Percentiles rank a stretch among this genome's conserved stretches.
Conservation (phyloP, 2,113 vertebrate genomes). For the Apteryx owenii region DNA sequence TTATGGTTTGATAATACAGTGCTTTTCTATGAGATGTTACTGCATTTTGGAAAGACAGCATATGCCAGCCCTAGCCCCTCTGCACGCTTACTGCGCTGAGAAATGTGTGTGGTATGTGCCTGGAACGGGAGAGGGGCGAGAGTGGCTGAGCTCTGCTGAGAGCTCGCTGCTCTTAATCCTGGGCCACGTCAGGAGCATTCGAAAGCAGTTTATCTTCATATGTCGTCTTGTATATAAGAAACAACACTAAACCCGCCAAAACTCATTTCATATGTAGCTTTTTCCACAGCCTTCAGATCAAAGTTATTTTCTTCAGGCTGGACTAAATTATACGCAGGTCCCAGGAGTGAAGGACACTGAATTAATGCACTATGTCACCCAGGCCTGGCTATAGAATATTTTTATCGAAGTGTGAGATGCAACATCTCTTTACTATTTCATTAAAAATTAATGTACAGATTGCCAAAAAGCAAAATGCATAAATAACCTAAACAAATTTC, state of each 20-base stretch:
- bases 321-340: constrained; percentile 86
- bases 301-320: constrained; percentile 84
- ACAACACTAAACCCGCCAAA: constrained; percentile 78
- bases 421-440: constrained; percentile 78
- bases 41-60: constrained; percentile 1
- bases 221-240: constrained; percentile 71
- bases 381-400: constrained; percentile 78
- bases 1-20: not conserved
- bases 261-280: constrained; percentile 84
- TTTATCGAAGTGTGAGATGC: constrained; percentile 77
- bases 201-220: constrained; percentile 80
- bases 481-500: constrained; percentile 73
- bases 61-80: not conserved
- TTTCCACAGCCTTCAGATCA: constrained; percentile 81
- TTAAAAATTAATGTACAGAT: constrained; percentile 83
- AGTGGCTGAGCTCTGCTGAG: constrained; percentile 27
- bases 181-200: constrained; percentile 55
- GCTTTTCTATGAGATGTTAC: not conserved
- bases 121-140: not conserved
- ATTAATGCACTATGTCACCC: constrained; percentile 84
- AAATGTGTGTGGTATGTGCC: not conserved
- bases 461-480: constrained; percentile 73
- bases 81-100: not conserved
- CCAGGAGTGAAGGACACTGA: constrained; percentile 85
- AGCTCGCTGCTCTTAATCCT: constrained; percentile 71